A percentile compares a stretch with the other conserved stretches of the same genome.
These are phyloP conservation scores for Basileuterus tristriatus DNA, from an alignment of 2,797 vertebrate species.

Conservation along the genomic window DNA sequence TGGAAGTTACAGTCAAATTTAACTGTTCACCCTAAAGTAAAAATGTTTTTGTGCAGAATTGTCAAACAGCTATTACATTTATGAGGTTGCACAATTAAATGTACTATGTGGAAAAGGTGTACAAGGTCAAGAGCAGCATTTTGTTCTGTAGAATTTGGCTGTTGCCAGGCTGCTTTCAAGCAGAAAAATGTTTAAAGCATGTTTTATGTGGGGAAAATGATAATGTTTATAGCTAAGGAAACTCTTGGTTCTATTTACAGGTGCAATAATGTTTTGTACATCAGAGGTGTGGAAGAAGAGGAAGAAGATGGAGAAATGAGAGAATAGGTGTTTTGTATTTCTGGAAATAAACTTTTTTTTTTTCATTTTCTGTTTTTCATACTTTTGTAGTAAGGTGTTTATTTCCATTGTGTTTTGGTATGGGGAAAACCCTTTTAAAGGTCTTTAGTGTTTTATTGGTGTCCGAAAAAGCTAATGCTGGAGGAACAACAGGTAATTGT, in stretches of 20 bases:
- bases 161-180: neutral
- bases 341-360: conserved; percentile 55
- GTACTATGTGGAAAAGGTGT: neutral
- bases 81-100: neutral
- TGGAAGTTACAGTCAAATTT: neutral
- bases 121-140: neutral
- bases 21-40: neutral
- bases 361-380: conserved; percentile 39
- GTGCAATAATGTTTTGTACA: conserved; percentile 98
- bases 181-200: neutral
- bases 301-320: conserved; percentile 99
- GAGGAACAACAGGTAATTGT: neutral
- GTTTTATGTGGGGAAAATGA: neutral
- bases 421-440: neutral
- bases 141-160: neutral
- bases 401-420: neutral
- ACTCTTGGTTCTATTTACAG: conserved; percentile 72
- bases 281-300: conserved; percentile 97
- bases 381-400: neutral
- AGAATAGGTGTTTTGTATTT: conserved; percentile 84
- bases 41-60: accelerated
- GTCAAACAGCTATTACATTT: neutral
- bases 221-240: neutral
- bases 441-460: neutral
- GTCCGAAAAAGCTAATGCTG: neutral